Base-by-base conservation (phyloP, 2,888 invertebrate genomes). In the Sinodicranocentrus sp. region DNA sequence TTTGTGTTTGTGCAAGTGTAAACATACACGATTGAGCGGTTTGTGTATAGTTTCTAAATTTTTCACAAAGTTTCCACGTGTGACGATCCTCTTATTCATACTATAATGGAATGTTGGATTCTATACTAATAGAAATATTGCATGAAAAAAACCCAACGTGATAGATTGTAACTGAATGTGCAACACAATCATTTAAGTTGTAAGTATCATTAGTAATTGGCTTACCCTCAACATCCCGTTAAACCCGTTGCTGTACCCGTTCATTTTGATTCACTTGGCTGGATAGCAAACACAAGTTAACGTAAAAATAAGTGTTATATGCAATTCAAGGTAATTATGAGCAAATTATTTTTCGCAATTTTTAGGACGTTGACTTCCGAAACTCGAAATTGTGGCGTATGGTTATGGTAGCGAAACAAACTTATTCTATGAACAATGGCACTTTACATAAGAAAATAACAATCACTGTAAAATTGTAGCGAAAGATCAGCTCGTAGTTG, bases 191-290 rank as follows among this genome's bases (percentile, higher is more conserved):
- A 15, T 48, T 48, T 10, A 48, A 48, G 5, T 10, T 5, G n/a
- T n/a, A 48, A 48, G 2, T 48, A n/a, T 10, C 5, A 48, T 21
- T 6, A 26, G 19, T 33, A 61, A n/a, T n/a, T n/a, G n/a, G n/a
- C 61, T 59, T 72, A 72, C 72, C 72, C 72, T 57, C 44, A 25
- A 72, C 23, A 43, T 23, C 25, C 23, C 48, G 44, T 61, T 26
- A 48, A 48, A 17, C 19, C 48, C 59, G 44, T 72, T 72, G 39
- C 44, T 48, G 8, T 25, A 63, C 17, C 75, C 75, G 65, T 76
- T 76, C 75, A 76, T 76, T 43, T 28, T 72, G 57, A 21, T 10
- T 23, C 10, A 3, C 6, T 23, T 48, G n/a, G 39, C 48, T n/a
- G 13, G 13, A 3, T 6, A 48, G n/a, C 3, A 48, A 48, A 48